Conservation (phyloP, 2,113 vertebrate species). For the Ancistrus triradiatus region DNA sequence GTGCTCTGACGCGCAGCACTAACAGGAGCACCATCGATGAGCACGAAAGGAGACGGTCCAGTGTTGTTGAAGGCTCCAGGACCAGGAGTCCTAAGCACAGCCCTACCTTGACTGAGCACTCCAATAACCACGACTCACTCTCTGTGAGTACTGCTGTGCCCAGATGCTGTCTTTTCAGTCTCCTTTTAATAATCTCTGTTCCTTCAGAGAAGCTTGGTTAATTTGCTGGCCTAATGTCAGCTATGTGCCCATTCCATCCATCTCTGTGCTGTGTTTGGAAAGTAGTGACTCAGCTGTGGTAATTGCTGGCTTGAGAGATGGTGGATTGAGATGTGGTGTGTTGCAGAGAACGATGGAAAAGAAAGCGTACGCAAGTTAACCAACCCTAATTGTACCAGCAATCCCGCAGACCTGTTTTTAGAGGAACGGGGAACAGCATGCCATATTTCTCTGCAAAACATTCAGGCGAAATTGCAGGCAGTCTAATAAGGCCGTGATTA, state of each 20-base stretch:
- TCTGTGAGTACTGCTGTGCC: slow-evolving; percentile 70
- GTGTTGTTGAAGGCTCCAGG: slow-evolving; percentile 65
- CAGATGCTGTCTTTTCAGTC: background rate
- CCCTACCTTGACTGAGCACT: slow-evolving; percentile 71
- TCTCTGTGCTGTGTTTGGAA: background rate
- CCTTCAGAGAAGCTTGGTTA: background rate
- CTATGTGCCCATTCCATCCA: no score
- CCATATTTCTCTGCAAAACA: slow-evolving; percentile 3
- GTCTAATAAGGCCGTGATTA: slow-evolving; percentile 22
- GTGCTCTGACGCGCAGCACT: slow-evolving; percentile 56
- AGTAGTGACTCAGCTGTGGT: slow-evolving; percentile 17
- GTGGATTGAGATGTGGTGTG: background rate
- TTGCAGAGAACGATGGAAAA: background rate
- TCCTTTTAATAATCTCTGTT: background rate
- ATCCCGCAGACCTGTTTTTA: no score
- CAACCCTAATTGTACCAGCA: slow-evolving; percentile 10
- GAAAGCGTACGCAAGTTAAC: slow-evolving; percentile 1
- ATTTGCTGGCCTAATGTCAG: background rate
- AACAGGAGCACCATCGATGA: slow-evolving; percentile 65
- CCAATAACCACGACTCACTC: slow-evolving; percentile 72
- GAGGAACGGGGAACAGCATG: background rate
- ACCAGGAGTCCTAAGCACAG: slow-evolving; percentile 76
- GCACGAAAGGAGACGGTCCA: slow-evolving; percentile 56
- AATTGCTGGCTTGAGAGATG: slow-evolving; percentile 29
- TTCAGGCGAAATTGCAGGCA: slow-evolving; percentile 20